These are phyloP conservation scores for Zeus faber DNA, from an alignment of 2,113 vertebrate species.

Conservation along the genomic window DNA sequence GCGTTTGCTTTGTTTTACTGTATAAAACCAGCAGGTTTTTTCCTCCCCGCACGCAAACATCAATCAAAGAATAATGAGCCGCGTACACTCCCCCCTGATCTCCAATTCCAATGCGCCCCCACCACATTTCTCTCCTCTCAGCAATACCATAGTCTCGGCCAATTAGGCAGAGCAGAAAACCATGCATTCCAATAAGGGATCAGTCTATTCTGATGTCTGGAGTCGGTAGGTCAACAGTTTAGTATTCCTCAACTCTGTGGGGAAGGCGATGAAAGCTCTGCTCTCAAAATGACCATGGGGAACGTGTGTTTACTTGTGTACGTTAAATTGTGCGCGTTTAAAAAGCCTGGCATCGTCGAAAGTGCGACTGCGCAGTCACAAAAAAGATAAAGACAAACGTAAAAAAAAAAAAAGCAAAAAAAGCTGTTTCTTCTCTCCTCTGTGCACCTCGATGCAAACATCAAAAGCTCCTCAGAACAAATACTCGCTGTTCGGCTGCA, in stretches of 20 bases:
- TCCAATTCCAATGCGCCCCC: conserved; percentile 16
- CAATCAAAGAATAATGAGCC: conserved; percentile 50
- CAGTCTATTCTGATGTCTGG: conserved; percentile 39
- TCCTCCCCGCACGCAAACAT: too few relatives aligned
- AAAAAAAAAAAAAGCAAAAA: too few relatives aligned
- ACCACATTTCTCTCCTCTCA: conserved; percentile 29
- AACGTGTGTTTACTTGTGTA: conserved; percentile 57
- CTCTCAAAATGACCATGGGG: conserved; percentile 43
- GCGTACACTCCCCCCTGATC: not conserved
- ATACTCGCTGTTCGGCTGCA: not conserved
- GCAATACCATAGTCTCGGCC: conserved; percentile 33
- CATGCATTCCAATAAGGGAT: conserved; percentile 50
- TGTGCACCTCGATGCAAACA: conserved; percentile 12
- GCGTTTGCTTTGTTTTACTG: conserved; percentile 18
- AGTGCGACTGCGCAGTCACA: too few relatives aligned
- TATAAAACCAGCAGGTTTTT: not conserved
- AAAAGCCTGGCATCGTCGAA: too few relatives aligned
- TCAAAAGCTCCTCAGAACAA: conserved; percentile 23
- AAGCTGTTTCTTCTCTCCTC: not conserved
- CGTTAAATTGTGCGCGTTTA: conserved; percentile 44
- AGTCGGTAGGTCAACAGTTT: conserved; percentile 49
- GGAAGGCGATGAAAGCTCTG: conserved; percentile 24
- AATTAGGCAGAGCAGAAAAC: conserved; percentile 57
- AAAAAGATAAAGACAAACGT: not conserved
- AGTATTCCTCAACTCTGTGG: conserved; percentile 30